Evolutionary conservation across 1,140 invertebrate genomes (phyloP).

Genomic region (Psilanteris sp.): DNA sequence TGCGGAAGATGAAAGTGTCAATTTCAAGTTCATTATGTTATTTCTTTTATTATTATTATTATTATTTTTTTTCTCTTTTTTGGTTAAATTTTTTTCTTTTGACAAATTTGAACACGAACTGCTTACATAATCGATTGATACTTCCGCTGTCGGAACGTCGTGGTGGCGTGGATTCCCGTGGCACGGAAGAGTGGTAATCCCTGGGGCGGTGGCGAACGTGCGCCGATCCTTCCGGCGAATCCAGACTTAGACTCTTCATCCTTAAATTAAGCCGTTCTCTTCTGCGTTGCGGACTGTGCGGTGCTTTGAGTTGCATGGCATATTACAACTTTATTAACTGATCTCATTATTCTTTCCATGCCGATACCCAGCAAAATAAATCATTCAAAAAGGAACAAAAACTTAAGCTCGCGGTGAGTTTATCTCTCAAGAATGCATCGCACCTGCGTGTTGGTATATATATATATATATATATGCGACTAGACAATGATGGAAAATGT

Average conservation of each 20-base stretch:
- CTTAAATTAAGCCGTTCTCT: constrained; percentile 96
- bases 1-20: too few species aligned
- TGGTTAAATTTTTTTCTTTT: too few species aligned
- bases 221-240: constrained; percentile 95
- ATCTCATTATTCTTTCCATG: constrained; percentile 19
- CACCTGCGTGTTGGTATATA: too few species aligned
- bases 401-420: too few species aligned
- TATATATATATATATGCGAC: too few species aligned
- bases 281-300: constrained; percentile 91
- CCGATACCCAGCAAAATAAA: constrained; percentile 21
- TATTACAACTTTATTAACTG: constrained; percentile 62
- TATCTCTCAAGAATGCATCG: too few species aligned
- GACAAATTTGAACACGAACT: constrained; percentile 2
- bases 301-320: constrained; percentile 85
- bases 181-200: constrained; percentile 78
- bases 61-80: too few species aligned
- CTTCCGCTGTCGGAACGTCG: constrained; percentile 82
- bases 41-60: too few species aligned
- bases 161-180: constrained; percentile 79
- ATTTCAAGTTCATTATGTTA: too few species aligned
- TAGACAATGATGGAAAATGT: too few species aligned
- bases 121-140: constrained; percentile 80
- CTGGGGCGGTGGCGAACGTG: constrained; percentile 87
- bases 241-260: constrained; percentile 98
- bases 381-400: background rate